A percentile compares a stretch with the other conserved stretches of the same genome.
Evolutionary conservation across 2,888 invertebrate species (phyloP).

Genomic region (Drosophila subsilvestris): DNA sequence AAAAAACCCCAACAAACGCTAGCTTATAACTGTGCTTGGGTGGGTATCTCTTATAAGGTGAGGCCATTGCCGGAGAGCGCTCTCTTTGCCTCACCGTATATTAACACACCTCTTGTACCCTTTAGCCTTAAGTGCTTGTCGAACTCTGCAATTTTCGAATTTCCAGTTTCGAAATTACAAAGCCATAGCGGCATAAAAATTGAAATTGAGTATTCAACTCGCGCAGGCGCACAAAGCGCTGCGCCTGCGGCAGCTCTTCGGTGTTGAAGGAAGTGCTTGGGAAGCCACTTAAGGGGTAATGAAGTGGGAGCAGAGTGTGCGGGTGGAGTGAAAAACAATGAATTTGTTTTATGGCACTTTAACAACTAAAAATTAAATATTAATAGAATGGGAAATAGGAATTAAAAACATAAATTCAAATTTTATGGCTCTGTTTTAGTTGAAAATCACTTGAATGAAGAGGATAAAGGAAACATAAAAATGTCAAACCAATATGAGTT

Average conservation of each 20-base stretch:
- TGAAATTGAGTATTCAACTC: slow-evolving; percentile 45
- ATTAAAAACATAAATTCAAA: background rate
- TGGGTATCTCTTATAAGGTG: background rate
- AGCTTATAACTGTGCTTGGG: background rate
- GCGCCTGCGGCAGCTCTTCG: slow-evolving; percentile 18
- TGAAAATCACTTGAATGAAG: background rate
- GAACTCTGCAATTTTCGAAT: slow-evolving; percentile 3
- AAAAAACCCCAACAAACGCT: background rate
- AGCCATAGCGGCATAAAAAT: slow-evolving; percentile 26
- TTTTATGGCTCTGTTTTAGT: background rate
- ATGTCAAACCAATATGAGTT: too few species aligned
- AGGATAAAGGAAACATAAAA: background rate
- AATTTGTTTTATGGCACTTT: background rate
- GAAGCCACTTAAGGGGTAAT: slow-evolving; percentile 27
- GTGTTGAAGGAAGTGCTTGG: slow-evolving; percentile 41
- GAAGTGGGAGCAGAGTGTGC: slow-evolving; percentile 1
- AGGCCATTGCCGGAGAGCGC: too few species aligned
- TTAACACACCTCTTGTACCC: slow-evolving; percentile 1
- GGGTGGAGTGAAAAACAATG: background rate
- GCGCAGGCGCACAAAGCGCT: slow-evolving; percentile 59
- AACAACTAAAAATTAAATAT: slow-evolving; percentile 4
- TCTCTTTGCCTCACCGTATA: background rate
- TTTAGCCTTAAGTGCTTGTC: slow-evolving; percentile 13
- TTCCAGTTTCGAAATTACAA: slow-evolving; percentile 16
- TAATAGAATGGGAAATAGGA: slow-evolving; percentile 2